These are phyloP conservation scores for Callipepla californica DNA, from an alignment of 2,113 vertebrate species.

Conservation along the genomic window DNA sequence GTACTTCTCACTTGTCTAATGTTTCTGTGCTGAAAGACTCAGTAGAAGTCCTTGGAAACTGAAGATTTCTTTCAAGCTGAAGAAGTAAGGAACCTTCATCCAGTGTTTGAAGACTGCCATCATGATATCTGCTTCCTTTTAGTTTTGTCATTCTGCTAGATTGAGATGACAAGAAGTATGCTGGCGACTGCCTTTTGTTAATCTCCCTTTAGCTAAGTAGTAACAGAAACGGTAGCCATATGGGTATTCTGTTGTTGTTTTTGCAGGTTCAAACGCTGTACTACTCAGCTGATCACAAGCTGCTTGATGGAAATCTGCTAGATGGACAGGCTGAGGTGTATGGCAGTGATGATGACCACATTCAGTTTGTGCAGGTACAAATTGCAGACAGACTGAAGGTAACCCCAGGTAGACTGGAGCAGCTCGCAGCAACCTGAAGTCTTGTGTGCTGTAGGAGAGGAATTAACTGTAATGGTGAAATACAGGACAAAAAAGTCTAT, in stretches of 20 bases:
- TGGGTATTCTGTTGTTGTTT: conserved; percentile 98
- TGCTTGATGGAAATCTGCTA: conserved; percentile 98
- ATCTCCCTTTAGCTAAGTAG: conserved; percentile 80
- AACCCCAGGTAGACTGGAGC: conserved; percentile 75
- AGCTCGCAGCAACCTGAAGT: conserved; percentile 60
- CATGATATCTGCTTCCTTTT: conserved; percentile 81
- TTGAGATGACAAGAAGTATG: conserved; percentile 70
- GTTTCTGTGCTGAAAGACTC: conserved; percentile 60
- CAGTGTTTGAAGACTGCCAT: conserved; percentile 76
- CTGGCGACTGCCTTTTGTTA: conserved; percentile 76
- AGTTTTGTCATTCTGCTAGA: conserved; percentile 77
- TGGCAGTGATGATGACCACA: conserved; percentile 98
- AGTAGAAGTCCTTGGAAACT: conserved; percentile 68
- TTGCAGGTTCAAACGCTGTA: conserved; percentile 99
- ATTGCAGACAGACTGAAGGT: conserved; percentile 82
- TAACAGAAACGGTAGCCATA: conserved; percentile 92
- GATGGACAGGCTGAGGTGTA: conserved; percentile 98
- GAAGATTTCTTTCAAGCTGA: conserved; percentile 82
- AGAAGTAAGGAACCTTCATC: conserved; percentile 74
- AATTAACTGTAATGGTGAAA: conserved; percentile 28
- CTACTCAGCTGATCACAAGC: conserved; percentile 99
- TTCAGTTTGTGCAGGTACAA: conserved; percentile 99
- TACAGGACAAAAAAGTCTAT: neutral
- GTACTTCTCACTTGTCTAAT: conserved; percentile 74
- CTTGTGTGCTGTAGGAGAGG: conserved; percentile 51